These are phyloP conservation scores for Dufourea novaeangliae DNA, from an alignment of 1,140 invertebrate genomes.

Conservation along the genomic window DNA sequence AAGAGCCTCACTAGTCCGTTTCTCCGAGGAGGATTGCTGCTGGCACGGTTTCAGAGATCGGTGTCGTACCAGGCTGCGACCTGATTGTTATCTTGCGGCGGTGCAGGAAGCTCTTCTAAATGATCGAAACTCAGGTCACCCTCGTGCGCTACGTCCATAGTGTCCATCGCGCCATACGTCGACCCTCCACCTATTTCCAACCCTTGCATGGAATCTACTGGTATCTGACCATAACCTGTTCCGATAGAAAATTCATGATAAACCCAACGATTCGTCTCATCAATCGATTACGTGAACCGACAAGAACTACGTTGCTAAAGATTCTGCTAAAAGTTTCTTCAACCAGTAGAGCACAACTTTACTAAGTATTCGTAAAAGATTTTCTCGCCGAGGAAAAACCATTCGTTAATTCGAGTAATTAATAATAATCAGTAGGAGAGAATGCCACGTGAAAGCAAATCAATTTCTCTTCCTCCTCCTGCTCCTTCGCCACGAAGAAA, in stretches of 20 bases:
- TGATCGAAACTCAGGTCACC: constrained; percentile 91
- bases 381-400: too few species aligned
- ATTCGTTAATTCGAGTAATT: too few species aligned
- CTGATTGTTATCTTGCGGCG: constrained; percentile 94
- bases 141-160: constrained; percentile 91
- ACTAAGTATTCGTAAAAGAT: constrained; percentile 9
- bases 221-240: constrained; percentile 97
- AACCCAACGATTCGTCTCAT: background rate
- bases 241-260: constrained; percentile 30
- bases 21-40: constrained; percentile 47
- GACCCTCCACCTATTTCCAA: constrained; percentile 91
- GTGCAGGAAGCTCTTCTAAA: constrained; percentile 91
- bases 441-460: background rate
- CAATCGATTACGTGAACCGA: background rate
- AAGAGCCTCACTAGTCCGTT: constrained; percentile 48
- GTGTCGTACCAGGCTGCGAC: constrained; percentile 98
- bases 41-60: constrained; percentile 87
- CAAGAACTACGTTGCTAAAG: constrained; percentile 22
- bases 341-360: constrained; percentile 44
- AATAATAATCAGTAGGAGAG: too few species aligned
- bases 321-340: constrained; percentile 11
- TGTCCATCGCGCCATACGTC: constrained; percentile 90
- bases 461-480: too few species aligned
- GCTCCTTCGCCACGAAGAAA: too few species aligned
- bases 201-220: constrained; percentile 97